Evolutionary conservation across 2,113 vertebrate genomes (phyloP), one percentile per base, ranked within the genome.

Genomic region (Triplophysa dalaica): DNA sequence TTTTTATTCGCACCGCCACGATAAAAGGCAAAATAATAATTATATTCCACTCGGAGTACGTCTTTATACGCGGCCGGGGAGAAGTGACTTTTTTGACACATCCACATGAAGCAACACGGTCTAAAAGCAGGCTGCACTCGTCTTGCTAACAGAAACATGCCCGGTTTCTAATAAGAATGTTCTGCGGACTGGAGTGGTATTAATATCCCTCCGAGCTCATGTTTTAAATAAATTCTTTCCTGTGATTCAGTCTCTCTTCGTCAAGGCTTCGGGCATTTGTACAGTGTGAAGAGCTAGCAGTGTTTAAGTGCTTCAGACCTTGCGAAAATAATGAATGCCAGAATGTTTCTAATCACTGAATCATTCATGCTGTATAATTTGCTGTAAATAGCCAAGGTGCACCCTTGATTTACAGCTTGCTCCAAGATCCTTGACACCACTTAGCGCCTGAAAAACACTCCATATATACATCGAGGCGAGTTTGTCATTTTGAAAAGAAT

Each of bases 1-100:
- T 88, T 85, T 83, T 84, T 89, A 89, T 82, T 86, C 85, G 87
- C 81, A 90, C 89, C 91, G 91, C 91, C 88, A 90, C 1, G 10
- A 19, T 43, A 52, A 17, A 52, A 17, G 14, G 14, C 4, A 52
- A 52, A 52, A 52, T 52, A 52, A 73, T 22, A 73, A 14, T 17
- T 52, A 74, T 33, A 13, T 64, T 48, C 21, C 21, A 24, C 16
- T 75, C 26, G 41, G 38, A 75, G 62, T 45, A 24, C 17, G 50
- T 7, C 8, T 58, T 21, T 19, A 19, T 33, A 24, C 56, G 21
- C 24, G 50, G 11, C 22, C 43, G 12, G 60, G 43, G 52, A 52
- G 64, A 29, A 63, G 73, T 48, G 41, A 62, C 17, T 50, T 48
- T 75, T 26, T 50, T 75, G 60, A 75, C 74, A 52, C 43, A 16